Base-by-base conservation (phyloP, 2,888 invertebrate genomes). In the Tuberolachnus salignus region DNA sequence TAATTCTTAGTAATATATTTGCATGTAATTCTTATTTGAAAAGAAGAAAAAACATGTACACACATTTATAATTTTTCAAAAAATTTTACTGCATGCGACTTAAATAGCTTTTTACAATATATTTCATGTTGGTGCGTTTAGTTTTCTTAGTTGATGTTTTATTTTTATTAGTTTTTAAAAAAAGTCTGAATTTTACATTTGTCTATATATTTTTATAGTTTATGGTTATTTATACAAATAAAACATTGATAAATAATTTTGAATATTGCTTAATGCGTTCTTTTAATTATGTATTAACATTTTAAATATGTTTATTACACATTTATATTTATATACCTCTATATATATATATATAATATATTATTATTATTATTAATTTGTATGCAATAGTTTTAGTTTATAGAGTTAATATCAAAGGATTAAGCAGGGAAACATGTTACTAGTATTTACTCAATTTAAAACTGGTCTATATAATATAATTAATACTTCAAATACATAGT, bases 341-440 rank as follows among this genome's bases (percentile, higher is more conserved):
- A 67, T 49, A 57, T 34, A 61, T 59, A 59, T 59, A n/a, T n/a
- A 46, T 34, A 67, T 66, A 53, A 55, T 75, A 51, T 66, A 63
- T 64, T 75, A 42, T 53, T 49, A 74, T 51, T 49, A 14, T 63
- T 70, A 55, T 69, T 69, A 42, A 70, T 26, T 51, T 74, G 16
- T 73, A 61, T 51, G n/a, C 53, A 21, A 53, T 74, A 64, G 51
- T 74, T 21, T 74, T 42, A 74, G 21, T 53, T 1, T 71, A 0
- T n/a, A 73, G 34, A 34, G 63, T 63, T 72, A 42, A 42, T 53
- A 2, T 53, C 9, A 23, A 53, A 73, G 64, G n/a, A 21, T 64
- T 74, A 64, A 74, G 73, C 73, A 74, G 73, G 73, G 23, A 73
- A 72, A 63, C 16, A 21, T 51, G 16, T 34, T 10, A 63, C 21